Evolutionary conservation across 23 tunicate genomes (phyloP).

Genomic region (Styela plicata): DNA sequence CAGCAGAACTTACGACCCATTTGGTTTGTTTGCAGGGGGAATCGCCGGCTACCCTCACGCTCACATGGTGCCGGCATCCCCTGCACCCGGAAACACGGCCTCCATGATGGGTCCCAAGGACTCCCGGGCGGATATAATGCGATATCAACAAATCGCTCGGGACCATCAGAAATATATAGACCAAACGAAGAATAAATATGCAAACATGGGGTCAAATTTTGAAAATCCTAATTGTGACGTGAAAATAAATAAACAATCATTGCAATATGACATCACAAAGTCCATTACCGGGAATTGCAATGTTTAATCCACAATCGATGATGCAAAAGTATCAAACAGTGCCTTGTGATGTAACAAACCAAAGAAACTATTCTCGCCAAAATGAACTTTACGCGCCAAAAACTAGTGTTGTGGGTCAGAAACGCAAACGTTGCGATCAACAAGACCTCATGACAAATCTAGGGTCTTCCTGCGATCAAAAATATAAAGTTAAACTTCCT

Average conservation of each 20-base stretch:
- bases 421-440: conserved; percentile 3
- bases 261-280: conserved; percentile 10
- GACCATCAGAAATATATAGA: neutral
- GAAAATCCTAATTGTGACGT: neutral
- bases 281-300: conserved; percentile 7
- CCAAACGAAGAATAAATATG: neutral
- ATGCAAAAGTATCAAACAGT: neutral
- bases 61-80: neutral
- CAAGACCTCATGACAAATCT: neutral
- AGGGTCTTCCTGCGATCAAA: neutral
- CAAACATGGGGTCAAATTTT: neutral
- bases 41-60: neutral
- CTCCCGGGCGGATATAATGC: neutral
- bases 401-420: neutral
- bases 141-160: neutral
- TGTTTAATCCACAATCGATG: conserved; percentile 2
- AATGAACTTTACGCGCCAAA: neutral
- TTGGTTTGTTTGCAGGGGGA: conserved; percentile 2
- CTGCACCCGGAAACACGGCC: conserved; percentile 9
- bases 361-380: neutral
- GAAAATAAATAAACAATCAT: neutral
- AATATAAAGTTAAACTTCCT: conserved; percentile 1
- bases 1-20: conserved; percentile 10
- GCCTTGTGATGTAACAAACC: conserved; percentile 7
- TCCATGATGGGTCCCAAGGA: neutral